Evolutionary conservation across 1,140 invertebrate species (phyloP), one percentile per base, ranked within the genome.

Genomic region (Portunus trituberculatus): DNA sequence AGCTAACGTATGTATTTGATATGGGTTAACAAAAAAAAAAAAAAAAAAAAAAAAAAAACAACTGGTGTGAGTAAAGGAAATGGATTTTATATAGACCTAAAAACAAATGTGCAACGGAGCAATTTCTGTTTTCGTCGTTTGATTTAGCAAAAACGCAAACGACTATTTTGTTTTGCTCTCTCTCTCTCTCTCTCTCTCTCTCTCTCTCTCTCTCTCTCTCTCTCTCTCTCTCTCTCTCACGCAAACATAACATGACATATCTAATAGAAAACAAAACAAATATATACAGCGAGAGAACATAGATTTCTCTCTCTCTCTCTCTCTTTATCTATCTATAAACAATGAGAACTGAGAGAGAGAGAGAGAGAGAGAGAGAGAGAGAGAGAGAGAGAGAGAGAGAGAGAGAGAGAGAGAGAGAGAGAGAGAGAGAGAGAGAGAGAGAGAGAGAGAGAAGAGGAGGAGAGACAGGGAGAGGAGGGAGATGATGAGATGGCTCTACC

Each of bases 41-140:
- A 82, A 94, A 39, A 89, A 82, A 32, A 82, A 28, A 32, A 90
- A 82, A 94, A 39, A 89, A 82, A 32, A 82, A 28, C 25, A 90
- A 31, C 86, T 67, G 90, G 82, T 82, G 82, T 59, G 89, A 90
- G 59, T 59, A 82, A 32, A 89, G 29, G 82, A 90, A 94, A 45
- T 59, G 76, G n/a, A 90, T 90, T 39, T 29, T 76, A 89, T 29
- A 90, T 25, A 89, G 32, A 67, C 28, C 46, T 76, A 92, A 92
- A 76, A 76, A n/a, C 83, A 83, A 48, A 93, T 93, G 52, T 39
- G 32, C 28, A 16, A 1, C 25, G n/a, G 92, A 46, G 92, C 92
- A 93, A 93, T 93, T 93, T 93, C 92, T 93, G 92, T 86, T 93
- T 93, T 93, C 92, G 92, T 84, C 92, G 48, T 93, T 86, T 93